Evolutionary conservation across 2,113 vertebrate species (phyloP).

Genomic region (Trogon melanurus): DNA sequence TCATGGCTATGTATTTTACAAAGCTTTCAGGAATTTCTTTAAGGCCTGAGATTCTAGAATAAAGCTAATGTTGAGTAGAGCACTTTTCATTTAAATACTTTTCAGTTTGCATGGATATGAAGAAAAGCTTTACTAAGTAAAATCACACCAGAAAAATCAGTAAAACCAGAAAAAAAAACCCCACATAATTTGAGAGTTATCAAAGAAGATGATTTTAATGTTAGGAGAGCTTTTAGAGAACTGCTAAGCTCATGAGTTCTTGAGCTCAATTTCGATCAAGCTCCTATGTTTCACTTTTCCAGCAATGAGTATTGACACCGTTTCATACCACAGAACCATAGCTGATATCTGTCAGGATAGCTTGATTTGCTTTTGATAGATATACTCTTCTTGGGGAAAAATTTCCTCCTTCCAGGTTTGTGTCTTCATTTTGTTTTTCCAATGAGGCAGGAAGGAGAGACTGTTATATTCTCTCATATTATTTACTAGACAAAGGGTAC

Average conservation of each 20-base stretch:
- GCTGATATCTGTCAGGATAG: not conserved
- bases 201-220: not conserved
- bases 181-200: accelerated
- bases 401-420: not conserved
- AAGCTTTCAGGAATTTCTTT: not conserved
- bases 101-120: not conserved
- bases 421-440: not conserved
- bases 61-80: not conserved
- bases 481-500: not conserved
- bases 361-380: not conserved
- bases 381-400: not conserved
- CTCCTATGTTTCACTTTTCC: not conserved
- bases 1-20: not conserved
- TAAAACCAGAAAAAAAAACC: not conserved
- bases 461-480: not conserved
- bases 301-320: not conserved
- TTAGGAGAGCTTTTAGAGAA: not conserved
- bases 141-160: not conserved
- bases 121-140: not conserved
- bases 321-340: not conserved
- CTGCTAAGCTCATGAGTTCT: not conserved
- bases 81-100: not conserved
- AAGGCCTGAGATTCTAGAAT: not conserved
- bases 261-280: not conserved
- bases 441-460: not conserved